Base-by-base conservation (phyloP, 2,888 invertebrate species). In the Ochropacha duplaris region DNA sequence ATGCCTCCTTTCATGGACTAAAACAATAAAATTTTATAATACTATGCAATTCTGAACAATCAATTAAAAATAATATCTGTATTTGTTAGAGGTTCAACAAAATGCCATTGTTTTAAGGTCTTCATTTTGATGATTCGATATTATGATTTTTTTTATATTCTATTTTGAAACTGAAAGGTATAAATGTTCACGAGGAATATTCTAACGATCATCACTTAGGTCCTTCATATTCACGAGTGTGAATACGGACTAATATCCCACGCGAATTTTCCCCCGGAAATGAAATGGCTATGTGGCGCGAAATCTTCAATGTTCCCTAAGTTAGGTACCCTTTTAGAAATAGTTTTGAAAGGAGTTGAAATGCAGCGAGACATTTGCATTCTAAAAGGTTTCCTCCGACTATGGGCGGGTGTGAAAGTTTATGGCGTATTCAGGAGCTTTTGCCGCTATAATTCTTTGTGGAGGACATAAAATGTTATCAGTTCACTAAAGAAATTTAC, bases 321-420 rank as follows among this genome's bases (percentile, higher is more conserved):
- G 79, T 84, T 81, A 83, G 82, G 75, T 80, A 74, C 52, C 79
- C 80, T 83, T 84, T 84, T 79, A 82, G 84, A 84, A 87, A 87
- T 86, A 85, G 82, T 85, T 88, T 78, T 86, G 81, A 85, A 87
- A 81, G 78, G 84, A 83, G 79, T 76, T 77, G 85, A 83, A 87
- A 85, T 87, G 86, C 85, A 84, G 71, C 60, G 74, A 77, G 82
- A 83, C 82, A 89, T 91, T 90, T 89, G 87, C 88, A 87, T 90
- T 83, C 79, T 79, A 83, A 87, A 86, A 83, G 82, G 83, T 78
- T 85, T 81, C 75, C 72, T 61, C 64, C 62, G 64, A 73, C 77
- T 76, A 76, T 74, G 74, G 76, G 65, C 69, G 76, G 73, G 71
- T 79, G 82, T 83, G 78, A 80, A 87, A 84, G 72, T 86, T 83